These are phyloP conservation scores for Diabrotica balteata DNA, from an alignment of 2,888 invertebrate species.

Conservation along the genomic window DNA sequence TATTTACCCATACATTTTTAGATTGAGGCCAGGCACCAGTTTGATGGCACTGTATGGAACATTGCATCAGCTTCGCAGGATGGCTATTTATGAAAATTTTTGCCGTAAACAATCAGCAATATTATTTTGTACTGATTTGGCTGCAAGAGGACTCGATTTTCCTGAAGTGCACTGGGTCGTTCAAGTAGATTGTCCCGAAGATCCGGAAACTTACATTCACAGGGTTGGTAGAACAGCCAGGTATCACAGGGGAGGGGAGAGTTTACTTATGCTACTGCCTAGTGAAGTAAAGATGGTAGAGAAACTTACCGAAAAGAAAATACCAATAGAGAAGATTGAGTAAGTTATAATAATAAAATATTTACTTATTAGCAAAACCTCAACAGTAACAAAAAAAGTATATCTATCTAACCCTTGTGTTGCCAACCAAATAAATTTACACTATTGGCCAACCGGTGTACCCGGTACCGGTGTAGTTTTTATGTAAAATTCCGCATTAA, in stretches of 20 bases:
- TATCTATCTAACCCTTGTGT: too few species aligned
- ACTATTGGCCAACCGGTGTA: too few species aligned
- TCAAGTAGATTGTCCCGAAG: constrained; percentile 97
- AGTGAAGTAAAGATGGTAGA: constrained; percentile 85
- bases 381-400: background rate
- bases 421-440: too few species aligned
- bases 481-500: too few species aligned
- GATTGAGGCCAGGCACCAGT: constrained; percentile 85
- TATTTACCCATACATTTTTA: constrained; percentile 49
- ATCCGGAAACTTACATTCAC: constrained; percentile 95
- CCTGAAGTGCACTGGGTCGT: constrained; percentile 97
- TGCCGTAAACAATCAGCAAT: constrained; percentile 86
- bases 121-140: constrained; percentile 96
- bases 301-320: constrained; percentile 75
- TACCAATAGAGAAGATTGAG: constrained; percentile 86
- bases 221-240: constrained; percentile 90
- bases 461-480: too few species aligned
- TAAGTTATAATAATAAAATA: constrained; percentile 53
- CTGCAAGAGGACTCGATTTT: constrained; percentile 95
- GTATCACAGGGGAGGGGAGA: constrained; percentile 84
- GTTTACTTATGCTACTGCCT: constrained; percentile 84
- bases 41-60: constrained; percentile 90
- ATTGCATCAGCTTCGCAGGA: constrained; percentile 88
- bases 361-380: background rate
- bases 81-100: constrained; percentile 91